phyloP scores from a whole-genome alignment of 2,888 invertebrate genomes.

The Empis livida region DNA sequence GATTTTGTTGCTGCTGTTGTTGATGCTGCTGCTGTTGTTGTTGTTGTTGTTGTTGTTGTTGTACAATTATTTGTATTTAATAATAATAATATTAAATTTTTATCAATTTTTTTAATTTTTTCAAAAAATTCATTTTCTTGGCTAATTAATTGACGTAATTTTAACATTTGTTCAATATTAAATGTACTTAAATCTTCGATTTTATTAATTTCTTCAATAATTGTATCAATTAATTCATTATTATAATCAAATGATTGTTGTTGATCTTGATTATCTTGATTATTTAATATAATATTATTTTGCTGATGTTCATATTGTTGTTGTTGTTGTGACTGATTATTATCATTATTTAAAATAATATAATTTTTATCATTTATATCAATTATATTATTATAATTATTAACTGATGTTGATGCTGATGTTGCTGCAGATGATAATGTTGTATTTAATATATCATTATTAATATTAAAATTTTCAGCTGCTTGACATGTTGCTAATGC shows the following conservation, averaged over 20 bases:
- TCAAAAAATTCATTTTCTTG: slow-evolving; percentile 27
- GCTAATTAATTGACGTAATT: slow-evolving; percentile 22
- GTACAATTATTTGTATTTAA: no score
- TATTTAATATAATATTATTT: not conserved
- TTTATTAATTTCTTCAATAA: slow-evolving; percentile 28
- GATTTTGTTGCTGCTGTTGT: no score
- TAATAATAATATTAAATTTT: slow-evolving; percentile 27
- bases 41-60: no score
- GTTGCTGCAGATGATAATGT: slow-evolving; percentile 1
- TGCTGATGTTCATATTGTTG: not conserved
- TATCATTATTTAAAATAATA: not conserved
- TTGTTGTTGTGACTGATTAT: not conserved
- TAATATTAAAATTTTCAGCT: slow-evolving; percentile 1
- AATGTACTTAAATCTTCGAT: slow-evolving; percentile 24
- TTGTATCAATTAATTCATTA: slow-evolving; percentile 14
- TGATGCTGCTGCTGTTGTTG: no score
- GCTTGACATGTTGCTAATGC: slow-evolving; percentile 19
- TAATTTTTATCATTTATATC: not conserved
- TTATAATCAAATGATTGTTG: not conserved
- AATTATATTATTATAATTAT: slow-evolving; percentile 8
- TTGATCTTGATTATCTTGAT: not conserved
- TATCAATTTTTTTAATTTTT: slow-evolving; percentile 30
- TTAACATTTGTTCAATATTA: slow-evolving; percentile 19
- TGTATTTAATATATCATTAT: slow-evolving; percentile 1
- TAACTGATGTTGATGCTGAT: slow-evolving; percentile 2